phyloP scores from a whole-genome alignment of 2,888 invertebrate genomes.

The Nephrotoma flavescens region DNA sequence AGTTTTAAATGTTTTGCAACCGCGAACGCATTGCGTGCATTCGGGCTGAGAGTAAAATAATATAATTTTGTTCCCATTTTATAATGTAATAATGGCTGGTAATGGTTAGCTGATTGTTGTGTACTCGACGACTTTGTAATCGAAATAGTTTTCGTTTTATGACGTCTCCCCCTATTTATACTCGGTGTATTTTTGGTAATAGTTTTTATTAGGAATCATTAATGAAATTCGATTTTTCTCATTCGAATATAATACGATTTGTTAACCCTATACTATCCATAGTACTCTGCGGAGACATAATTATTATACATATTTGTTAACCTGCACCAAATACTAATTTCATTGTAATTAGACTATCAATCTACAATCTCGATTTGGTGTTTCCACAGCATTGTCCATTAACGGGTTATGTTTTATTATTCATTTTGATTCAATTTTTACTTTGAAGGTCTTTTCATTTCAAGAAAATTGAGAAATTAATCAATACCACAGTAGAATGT shows the following conservation, averaged over 20 bases:
- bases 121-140: not conserved
- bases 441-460: not conserved
- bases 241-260: not conserved
- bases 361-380: not conserved
- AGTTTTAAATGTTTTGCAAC: not conserved
- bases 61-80: not conserved
- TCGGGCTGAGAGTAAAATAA: not conserved
- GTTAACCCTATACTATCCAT: not conserved
- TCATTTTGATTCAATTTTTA: not conserved
- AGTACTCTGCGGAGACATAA: not conserved
- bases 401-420: not conserved
- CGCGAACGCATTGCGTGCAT: not conserved
- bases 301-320: not conserved
- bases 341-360: not conserved
- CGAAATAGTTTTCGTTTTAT: not conserved
- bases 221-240: not conserved
- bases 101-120: not conserved
- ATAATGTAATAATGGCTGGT: not conserved
- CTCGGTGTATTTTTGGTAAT: not conserved
- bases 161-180: not conserved
- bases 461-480: not conserved
- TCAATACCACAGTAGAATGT: not conserved
- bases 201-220: not conserved
- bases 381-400: not conserved
- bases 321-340: not conserved